Base-by-base conservation (phyloP, 1,140 invertebrate genomes). In the Muscidifurax raptorellus region DNA sequence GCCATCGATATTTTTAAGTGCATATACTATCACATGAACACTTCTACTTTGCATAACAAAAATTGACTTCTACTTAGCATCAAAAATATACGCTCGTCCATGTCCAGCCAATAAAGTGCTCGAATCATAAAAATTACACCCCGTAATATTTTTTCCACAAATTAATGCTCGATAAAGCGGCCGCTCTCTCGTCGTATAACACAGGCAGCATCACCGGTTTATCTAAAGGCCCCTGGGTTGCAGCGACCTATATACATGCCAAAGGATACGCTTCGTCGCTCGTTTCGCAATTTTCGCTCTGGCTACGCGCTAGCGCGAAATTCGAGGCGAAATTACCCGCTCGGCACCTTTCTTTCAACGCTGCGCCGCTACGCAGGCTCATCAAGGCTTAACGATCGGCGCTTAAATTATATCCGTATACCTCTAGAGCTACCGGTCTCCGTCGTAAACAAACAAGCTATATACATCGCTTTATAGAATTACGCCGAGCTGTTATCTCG, bases 301-400 rank as follows among this genome's bases (percentile, higher is more conserved):
- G 18, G 47, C 13, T 52, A 52, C 15, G 18, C 9, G 64, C 64
- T 2, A 67, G 64, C 64, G 22, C 64, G 27, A 67, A 25, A 25
- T 69, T n/a, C 1, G 27, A n/a, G n/a, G 22, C 64, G 27, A 67
- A 25, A 25, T 69, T n/a, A 28, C 66, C 6, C 0, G 28, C 66
- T 69, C 22, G 5, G 25, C 66, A 59, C 18, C 52, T 59, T 59
- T 59, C 52, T 59, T 59, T 59, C 52, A 7, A 18, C 5, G 18
- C 18, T 7, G 15, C 3, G 22, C 2, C 22, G 4, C 18, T 59
- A 5, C 18, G 15, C 15, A 59, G 18, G 0, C 66, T 69, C 27
- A 69, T 69, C 25, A 77, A 77, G 27, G 27, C 22, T 25, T 66
- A 77, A 77, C 32, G 52, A 80, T 22, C 59, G 13, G n/a, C 32